Percentiles rank a stretch among this genome's conserved stretches.
phyloP scores from a whole-genome alignment of 2,113 vertebrate genomes.

The Eidolon helvum region DNA sequence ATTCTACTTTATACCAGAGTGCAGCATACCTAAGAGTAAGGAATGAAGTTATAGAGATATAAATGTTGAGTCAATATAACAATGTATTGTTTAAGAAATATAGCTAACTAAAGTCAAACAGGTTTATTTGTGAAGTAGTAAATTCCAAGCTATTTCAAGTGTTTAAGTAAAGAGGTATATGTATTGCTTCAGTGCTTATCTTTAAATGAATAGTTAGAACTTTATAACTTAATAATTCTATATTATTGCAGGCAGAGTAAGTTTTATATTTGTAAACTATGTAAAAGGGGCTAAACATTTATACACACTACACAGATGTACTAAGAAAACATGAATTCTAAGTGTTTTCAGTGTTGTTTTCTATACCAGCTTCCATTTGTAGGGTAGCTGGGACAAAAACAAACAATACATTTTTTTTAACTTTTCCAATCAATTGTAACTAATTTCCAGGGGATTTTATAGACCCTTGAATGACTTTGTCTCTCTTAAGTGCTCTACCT shows the following conservation, averaged over 20 bases:
- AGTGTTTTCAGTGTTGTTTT: background rate
- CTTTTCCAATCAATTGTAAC: background rate
- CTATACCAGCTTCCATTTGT: background rate
- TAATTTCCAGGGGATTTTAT: background rate
- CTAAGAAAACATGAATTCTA: background rate
- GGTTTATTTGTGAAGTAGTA: background rate
- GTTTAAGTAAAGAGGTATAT: background rate
- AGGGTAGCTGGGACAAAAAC: background rate
- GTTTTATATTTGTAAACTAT: background rate
- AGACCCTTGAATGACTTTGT: background rate
- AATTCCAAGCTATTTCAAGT: conserved; percentile 11
- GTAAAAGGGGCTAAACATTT: background rate
- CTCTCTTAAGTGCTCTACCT: background rate
- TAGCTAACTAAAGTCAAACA: background rate
- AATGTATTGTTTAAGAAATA: background rate
- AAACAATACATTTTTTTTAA: background rate
- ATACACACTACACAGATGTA: background rate
- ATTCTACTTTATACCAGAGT: background rate
- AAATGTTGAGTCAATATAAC: background rate
- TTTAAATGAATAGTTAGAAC: background rate
- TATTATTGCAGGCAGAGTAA: background rate
- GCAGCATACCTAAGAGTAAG: background rate
- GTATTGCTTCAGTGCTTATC: background rate
- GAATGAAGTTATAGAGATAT: background rate
- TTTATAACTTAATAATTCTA: background rate